Conservation (phyloP, 2,113 vertebrate genomes). For the Chelonoidis abingdonii region DNA sequence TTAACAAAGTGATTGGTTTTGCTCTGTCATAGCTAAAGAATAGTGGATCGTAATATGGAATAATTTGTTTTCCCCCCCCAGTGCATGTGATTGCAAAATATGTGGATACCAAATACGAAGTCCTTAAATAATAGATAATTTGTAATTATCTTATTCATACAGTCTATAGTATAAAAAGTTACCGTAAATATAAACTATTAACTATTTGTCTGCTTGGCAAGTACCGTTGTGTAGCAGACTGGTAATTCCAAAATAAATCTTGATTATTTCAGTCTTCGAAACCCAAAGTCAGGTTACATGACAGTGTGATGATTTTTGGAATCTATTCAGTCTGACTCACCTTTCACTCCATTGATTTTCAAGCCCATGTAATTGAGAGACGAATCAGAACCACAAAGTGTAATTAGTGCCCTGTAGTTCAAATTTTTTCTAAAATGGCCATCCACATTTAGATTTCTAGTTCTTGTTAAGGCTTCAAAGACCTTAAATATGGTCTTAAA, state of each 20-base stretch:
- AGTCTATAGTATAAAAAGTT: neutral
- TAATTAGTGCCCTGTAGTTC: neutral
- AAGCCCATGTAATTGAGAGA: neutral
- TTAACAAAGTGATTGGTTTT: neutral
- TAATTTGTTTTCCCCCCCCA: neutral
- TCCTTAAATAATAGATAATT: rapidly evolving
- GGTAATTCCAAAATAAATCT: neutral
- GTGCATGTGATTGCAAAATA: neutral
- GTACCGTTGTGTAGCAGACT: neutral
- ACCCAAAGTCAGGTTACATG: neutral
- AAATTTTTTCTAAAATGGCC: neutral
- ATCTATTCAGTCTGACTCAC: neutral
- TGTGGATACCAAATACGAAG: neutral
- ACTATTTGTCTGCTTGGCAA: neutral
- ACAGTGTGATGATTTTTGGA: neutral
- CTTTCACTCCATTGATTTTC: neutral
- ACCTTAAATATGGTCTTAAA: neutral
- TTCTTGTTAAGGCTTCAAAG: neutral
- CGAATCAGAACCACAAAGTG: neutral
- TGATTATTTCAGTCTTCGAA: neutral
- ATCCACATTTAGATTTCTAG: neutral
- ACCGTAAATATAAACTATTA: neutral
- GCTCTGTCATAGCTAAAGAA: neutral
- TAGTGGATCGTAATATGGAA: neutral
- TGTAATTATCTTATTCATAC: neutral